phyloP scores from a whole-genome alignment of 1,140 invertebrate genomes.

The Drosophila bocki region DNA sequence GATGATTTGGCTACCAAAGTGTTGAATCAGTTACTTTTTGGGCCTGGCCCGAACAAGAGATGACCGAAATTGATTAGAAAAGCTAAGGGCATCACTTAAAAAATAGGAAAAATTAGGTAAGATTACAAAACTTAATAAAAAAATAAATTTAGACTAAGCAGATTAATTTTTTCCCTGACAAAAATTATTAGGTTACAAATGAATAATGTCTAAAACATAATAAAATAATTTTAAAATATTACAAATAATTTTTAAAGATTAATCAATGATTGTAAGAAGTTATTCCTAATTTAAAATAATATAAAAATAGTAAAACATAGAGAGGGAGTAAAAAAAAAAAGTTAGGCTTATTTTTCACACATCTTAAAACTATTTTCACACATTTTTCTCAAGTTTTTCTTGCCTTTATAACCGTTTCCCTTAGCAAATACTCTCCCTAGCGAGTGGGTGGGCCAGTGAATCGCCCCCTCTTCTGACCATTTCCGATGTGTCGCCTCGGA shows the following conservation, averaged over 20 bases:
- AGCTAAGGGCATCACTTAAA: neutral
- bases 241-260: neutral
- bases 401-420: neutral
- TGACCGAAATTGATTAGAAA: slow-evolving; percentile 50
- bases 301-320: neutral
- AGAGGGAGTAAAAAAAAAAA: too few species aligned
- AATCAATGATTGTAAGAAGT: neutral
- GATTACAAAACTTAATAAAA: neutral
- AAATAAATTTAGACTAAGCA: neutral
- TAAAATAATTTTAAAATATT: neutral
- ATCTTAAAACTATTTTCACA: too few species aligned
- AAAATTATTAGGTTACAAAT: neutral
- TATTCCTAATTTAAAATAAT: neutral
- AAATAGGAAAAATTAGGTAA: neutral
- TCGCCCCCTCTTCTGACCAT: slow-evolving; percentile 9
- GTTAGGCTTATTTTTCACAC: neutral
- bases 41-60: slow-evolving; percentile 12
- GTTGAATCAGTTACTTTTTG: slow-evolving; percentile 62
- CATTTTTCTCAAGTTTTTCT: slow-evolving; percentile 2
- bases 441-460: slow-evolving; percentile 60
- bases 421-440: slow-evolving; percentile 2
- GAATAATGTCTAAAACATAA: neutral
- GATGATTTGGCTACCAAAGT: slow-evolving; percentile 61
- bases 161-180: neutral
- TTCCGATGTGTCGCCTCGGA: slow-evolving; percentile 7